These are phyloP conservation scores for Guaruba guarouba DNA, from an alignment of 2,113 vertebrate genomes.

Conservation along the genomic window DNA sequence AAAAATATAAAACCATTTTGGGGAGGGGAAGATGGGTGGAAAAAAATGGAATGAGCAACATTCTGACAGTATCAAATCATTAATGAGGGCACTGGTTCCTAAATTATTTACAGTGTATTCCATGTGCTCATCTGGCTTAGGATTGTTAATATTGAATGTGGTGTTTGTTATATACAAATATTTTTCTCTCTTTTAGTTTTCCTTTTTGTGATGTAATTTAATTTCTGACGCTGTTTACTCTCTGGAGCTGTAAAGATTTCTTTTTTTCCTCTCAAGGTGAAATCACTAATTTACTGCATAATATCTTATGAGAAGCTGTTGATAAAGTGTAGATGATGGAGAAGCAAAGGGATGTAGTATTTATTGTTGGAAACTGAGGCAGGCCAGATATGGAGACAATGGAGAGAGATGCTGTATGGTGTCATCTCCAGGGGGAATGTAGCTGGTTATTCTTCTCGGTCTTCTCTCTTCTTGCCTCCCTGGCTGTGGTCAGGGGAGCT, in stretches of 20 bases:
- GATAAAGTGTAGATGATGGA: background rate
- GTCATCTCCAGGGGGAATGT: background rate
- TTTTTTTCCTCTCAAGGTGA: background rate
- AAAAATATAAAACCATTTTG: background rate
- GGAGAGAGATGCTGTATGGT: background rate
- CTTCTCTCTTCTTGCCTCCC: background rate
- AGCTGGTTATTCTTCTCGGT: background rate
- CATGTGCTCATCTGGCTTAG: conserved; percentile 33
- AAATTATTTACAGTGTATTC: conserved; percentile 58
- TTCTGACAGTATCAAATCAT: conserved; percentile 52
- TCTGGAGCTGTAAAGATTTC: background rate
- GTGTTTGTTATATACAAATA: conserved; percentile 13
- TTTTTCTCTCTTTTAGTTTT: background rate
- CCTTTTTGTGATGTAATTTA: background rate
- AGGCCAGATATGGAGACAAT: fast-evolving
- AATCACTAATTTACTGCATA: background rate
- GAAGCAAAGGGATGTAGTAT: background rate
- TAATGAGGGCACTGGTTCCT: conserved; percentile 52
- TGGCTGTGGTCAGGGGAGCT: background rate
- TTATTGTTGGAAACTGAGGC: fast-evolving
- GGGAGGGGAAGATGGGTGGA: background rate
- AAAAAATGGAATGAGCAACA: background rate
- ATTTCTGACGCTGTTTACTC: background rate
- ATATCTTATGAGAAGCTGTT: background rate
- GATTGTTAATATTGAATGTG: conserved; percentile 49